A percentile compares a stretch with the other conserved stretches of the same genome.
These are phyloP conservation scores for Bursaphelenchus mucronatus DNA, from an alignment of 1,140 invertebrate species.

Conservation along the genomic window DNA sequence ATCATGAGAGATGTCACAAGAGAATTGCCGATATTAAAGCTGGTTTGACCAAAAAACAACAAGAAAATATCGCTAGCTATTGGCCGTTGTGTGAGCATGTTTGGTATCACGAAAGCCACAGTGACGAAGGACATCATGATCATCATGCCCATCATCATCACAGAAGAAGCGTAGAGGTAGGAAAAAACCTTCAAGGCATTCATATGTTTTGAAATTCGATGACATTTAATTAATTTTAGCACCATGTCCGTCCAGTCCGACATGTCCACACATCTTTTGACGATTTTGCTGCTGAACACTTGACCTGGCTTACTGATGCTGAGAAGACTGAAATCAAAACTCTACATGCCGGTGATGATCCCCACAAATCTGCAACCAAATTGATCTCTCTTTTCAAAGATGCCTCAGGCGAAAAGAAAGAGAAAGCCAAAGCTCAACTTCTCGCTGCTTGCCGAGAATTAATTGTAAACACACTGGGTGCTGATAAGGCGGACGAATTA, in stretches of 20 bases:
- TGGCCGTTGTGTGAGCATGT: constrained; percentile 33
- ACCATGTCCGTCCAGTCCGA: constrained; percentile 31
- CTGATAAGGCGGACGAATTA: constrained; percentile 42
- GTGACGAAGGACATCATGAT: constrained; percentile 18
- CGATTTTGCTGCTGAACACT: constrained; percentile 40
- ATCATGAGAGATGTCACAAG: constrained; percentile 26
- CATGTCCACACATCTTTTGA: constrained; percentile 33
- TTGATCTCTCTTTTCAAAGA: constrained; percentile 24
- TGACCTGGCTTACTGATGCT: constrained; percentile 41
- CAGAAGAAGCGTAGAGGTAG: neutral
- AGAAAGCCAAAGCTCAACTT: constrained; percentile 36
- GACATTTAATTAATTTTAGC: constrained; percentile 22
- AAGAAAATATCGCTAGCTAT: constrained; percentile 22
- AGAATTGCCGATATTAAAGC: constrained; percentile 16
- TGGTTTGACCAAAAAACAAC: constrained; percentile 21
- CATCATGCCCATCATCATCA: constrained; percentile 33
- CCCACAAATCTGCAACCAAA: constrained; percentile 4
- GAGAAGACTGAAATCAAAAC: constrained; percentile 15
- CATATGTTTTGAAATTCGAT: neutral
- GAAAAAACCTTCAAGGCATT: constrained; percentile 4
- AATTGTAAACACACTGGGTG: constrained; percentile 29
- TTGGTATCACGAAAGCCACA: constrained; percentile 32
- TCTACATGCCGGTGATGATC: constrained; percentile 14
- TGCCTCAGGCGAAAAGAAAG: constrained; percentile 33
- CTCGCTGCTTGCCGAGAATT: constrained; percentile 37